A percentile compares a stretch with the other conserved stretches of the same genome.
Evolutionary conservation across 1,140 invertebrate genomes (phyloP).

Genomic region (Bombus balteatus): DNA sequence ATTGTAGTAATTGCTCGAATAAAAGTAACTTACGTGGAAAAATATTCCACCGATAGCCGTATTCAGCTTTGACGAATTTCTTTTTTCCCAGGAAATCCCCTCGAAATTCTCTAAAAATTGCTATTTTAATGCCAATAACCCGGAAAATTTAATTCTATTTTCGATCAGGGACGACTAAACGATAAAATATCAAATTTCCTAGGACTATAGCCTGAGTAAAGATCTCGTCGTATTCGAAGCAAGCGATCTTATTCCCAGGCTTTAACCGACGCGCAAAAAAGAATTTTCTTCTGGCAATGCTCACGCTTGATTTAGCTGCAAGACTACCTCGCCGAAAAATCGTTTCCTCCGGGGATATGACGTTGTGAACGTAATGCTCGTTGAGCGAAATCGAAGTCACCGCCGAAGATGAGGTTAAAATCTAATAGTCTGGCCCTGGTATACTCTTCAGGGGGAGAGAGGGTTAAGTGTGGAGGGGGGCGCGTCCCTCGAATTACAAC

Average conservation of each 20-base stretch:
- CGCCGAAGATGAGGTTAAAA: conserved; percentile 79
- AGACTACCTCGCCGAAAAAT: conserved; percentile 57
- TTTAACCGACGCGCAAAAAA: background rate
- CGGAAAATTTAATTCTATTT: conserved; percentile 26
- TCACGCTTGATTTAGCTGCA: conserved; percentile 57
- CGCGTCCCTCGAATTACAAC: conserved; percentile 72
- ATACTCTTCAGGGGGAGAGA: conserved; percentile 29
- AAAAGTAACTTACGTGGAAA: background rate
- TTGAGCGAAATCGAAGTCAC: conserved; percentile 70
- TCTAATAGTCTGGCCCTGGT: conserved; percentile 76
- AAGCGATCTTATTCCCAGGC: background rate
- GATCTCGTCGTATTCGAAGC: background rate
- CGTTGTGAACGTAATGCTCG: conserved; percentile 69
- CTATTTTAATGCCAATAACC: background rate
- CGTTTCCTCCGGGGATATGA: conserved; percentile 70
- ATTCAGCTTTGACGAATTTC: background rate
- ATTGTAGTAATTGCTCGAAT: too few species aligned
- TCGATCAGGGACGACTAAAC: conserved; percentile 2
- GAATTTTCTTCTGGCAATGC: conserved; percentile 46
- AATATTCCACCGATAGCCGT: too few species aligned
- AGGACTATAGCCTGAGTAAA: background rate
- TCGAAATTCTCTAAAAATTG: background rate
- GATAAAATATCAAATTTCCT: background rate
- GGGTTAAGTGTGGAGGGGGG: conserved; percentile 33
- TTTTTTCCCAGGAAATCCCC: background rate